Percentiles rank a stretch among this genome's conserved stretches.
These are phyloP conservation scores for Tonatia bakeri DNA, from an alignment of 2,113 vertebrate species.

Conservation along the genomic window DNA sequence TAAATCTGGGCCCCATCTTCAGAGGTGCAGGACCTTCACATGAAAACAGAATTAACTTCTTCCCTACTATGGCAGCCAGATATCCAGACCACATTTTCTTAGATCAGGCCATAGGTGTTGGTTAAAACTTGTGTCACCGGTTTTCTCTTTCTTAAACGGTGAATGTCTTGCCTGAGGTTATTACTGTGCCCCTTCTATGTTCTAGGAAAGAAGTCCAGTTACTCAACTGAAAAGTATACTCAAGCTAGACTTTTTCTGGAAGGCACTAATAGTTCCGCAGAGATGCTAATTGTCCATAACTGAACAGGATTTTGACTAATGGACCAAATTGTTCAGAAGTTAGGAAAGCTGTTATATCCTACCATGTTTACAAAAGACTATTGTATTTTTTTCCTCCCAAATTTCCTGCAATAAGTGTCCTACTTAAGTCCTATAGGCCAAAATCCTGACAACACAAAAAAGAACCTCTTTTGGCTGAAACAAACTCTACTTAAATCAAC, in stretches of 20 bases:
- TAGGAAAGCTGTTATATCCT: not conserved
- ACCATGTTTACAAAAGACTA: not conserved
- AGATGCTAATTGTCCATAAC: conserved; percentile 22
- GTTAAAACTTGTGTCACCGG: conserved; percentile 18
- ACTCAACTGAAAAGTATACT: not conserved
- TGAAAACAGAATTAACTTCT: not conserved
- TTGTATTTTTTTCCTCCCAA: not conserved
- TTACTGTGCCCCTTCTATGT: not conserved
- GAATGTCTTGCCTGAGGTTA: not conserved
- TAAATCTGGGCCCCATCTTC: not conserved
- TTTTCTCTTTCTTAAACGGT: not conserved
- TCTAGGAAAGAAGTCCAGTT: not conserved
- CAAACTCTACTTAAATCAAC: not conserved
- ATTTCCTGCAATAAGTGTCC: not conserved
- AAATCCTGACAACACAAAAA: not conserved
- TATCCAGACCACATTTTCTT: not conserved
- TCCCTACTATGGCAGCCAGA: not conserved
- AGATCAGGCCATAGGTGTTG: not conserved
- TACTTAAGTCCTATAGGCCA: not conserved
- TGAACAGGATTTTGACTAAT: not conserved
- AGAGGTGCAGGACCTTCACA: not conserved
- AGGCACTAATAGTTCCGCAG: conserved; percentile 17
- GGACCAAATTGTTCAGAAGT: not conserved
- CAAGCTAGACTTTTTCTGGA: conserved; percentile 7
- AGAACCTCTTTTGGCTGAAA: not conserved